Evolutionary conservation across 2,113 vertebrate genomes (phyloP).

Genomic region (Antennarius striatus): DNA sequence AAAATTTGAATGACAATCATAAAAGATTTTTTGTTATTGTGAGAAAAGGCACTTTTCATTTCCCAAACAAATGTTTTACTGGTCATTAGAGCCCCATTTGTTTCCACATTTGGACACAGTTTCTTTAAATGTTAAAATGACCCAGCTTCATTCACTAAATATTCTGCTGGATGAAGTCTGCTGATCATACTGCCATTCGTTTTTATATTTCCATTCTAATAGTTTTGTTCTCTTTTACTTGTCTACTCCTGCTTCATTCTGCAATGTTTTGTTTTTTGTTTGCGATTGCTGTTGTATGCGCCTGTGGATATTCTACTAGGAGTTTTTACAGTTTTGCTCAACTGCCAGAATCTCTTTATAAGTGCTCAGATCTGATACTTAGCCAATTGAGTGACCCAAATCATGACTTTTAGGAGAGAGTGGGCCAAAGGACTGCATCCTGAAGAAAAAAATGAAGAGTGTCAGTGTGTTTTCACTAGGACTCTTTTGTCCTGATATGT

Average conservation of each 20-base stretch:
- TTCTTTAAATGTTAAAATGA: constrained; percentile 19
- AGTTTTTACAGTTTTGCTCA: constrained; percentile 19
- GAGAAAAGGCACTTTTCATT: constrained; percentile 55
- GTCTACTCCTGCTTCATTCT: constrained; percentile 26
- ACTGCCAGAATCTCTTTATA: constrained; percentile 31
- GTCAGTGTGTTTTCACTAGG: constrained; percentile 13
- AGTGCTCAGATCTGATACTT: constrained; percentile 25
- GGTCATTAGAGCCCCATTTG: constrained; percentile 6
- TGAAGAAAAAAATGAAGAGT: constrained; percentile 23
- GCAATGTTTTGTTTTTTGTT: constrained; percentile 26
- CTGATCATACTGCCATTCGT: constrained; percentile 37
- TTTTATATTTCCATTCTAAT: constrained; percentile 14
- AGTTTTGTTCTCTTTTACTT: constrained; percentile 3
- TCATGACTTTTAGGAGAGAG: constrained; percentile 32
- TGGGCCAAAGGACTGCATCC: constrained; percentile 53
- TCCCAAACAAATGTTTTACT: constrained; percentile 25
- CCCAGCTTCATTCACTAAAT: constrained; percentile 29
- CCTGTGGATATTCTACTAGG: neutral
- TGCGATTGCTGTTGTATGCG: constrained; percentile 20
- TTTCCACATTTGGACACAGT: constrained; percentile 19
- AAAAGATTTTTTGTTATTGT: constrained; percentile 30
- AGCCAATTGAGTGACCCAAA: constrained; percentile 29
- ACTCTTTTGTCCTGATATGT: constrained; percentile 25
- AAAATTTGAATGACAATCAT: constrained; percentile 67
- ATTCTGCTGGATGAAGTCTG: constrained; percentile 43